Evolutionary conservation across 2,113 vertebrate genomes (phyloP).

Genomic region (Pelodiscus sinensis): DNA sequence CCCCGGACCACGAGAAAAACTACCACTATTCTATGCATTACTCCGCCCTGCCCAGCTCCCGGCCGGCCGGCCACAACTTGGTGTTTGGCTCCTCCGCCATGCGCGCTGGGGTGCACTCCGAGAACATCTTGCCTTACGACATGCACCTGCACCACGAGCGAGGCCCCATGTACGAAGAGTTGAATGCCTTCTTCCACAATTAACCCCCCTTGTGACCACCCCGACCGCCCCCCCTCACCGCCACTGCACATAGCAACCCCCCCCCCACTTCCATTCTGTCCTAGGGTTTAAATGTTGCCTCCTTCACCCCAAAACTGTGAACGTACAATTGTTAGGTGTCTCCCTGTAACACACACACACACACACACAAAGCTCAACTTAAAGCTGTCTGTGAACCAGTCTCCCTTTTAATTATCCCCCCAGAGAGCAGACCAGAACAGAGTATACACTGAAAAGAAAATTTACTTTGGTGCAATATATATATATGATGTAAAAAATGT

Average conservation of each 20-base stretch:
- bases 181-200: conserved; percentile 96
- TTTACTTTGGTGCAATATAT: conserved; percentile 15
- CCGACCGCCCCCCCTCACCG: conserved; percentile 13
- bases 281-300: background rate
- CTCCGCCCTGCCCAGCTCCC: conserved; percentile 88
- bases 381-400: background rate
- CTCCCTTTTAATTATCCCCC: background rate
- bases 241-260: conserved; percentile 8
- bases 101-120: conserved; percentile 90
- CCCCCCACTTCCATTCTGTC: background rate
- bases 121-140: conserved; percentile 95
- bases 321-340: background rate
- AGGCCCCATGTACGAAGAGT: conserved; percentile 91
- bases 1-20: conserved; percentile 91
- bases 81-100: conserved; percentile 89
- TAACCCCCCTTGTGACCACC: conserved; percentile 63
- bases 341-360: background rate
- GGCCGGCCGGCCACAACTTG: conserved; percentile 85
- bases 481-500: background rate
- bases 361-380: background rate
- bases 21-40: conserved; percentile 99
- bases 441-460: background rate
- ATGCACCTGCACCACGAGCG: conserved; percentile 94
- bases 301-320: background rate
- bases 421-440: background rate